A percentile compares a stretch with the other conserved stretches of the same genome.
These are phyloP conservation scores for Aphis gossypii DNA, from an alignment of 1,140 invertebrate species.

Conservation along the genomic window DNA sequence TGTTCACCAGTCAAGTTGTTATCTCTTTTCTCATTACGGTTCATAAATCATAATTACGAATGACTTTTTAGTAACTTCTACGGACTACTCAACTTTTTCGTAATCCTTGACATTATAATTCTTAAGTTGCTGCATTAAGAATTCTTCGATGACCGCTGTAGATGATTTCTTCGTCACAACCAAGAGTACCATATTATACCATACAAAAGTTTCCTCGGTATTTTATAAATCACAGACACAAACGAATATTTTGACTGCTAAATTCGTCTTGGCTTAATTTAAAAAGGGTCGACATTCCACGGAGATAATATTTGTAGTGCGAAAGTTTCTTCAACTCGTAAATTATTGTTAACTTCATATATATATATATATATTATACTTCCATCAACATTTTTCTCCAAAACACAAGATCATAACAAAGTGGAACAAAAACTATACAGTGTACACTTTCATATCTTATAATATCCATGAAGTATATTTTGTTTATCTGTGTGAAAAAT, in stretches of 20 bases:
- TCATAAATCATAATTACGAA: conserved; percentile 25
- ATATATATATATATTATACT: conserved; percentile 22
- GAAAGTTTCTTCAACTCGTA: conserved; percentile 15
- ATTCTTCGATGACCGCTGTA: background rate
- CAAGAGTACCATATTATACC: background rate
- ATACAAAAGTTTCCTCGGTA: conserved; percentile 19
- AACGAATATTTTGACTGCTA: conserved; percentile 42
- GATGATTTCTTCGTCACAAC: background rate
- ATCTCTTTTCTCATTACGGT: background rate
- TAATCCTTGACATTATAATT: conserved; percentile 9
- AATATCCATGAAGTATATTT: conserved; percentile 14
- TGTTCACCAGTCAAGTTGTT: background rate
- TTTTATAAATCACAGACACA: conserved; percentile 22
- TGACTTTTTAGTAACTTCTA: background rate
- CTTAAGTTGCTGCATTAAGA: background rate
- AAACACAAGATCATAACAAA: background rate
- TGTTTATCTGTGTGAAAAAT: conserved; percentile 7
- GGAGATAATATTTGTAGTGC: background rate
- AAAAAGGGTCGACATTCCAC: conserved; percentile 18
- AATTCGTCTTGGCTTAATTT: conserved; percentile 18
- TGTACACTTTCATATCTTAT: conserved; percentile 3
- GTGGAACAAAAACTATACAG: background rate
- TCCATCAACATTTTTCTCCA: conserved; percentile 11
- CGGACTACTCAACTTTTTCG: background rate
- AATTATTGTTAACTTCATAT: conserved; percentile 36